A percentile compares a stretch with the other conserved stretches of the same genome.
Evolutionary conservation across 2,888 invertebrate species (phyloP).

Genomic region (Cephonodes hylas): DNA sequence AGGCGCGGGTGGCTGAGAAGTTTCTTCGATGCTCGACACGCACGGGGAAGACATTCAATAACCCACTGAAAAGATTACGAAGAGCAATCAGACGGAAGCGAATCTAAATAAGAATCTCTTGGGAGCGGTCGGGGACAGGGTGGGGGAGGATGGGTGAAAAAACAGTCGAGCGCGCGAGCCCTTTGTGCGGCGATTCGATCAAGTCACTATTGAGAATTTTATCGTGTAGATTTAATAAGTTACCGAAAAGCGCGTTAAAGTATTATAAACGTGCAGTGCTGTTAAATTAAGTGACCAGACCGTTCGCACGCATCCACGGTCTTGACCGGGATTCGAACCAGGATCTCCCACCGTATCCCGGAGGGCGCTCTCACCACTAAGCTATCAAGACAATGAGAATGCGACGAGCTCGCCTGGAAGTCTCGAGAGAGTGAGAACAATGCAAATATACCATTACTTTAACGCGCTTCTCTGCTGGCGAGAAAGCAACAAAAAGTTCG

Average conservation of each 20-base stretch:
- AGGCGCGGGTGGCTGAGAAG: constrained; percentile 27
- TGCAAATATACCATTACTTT: constrained; percentile 31
- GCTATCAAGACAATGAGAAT: constrained; percentile 79
- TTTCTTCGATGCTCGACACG: constrained; percentile 64
- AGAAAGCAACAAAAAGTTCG: background rate
- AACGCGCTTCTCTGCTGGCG: constrained; percentile 41
- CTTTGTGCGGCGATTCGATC: constrained; percentile 77
- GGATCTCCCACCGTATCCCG: constrained; percentile 63
- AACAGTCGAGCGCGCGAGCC: constrained; percentile 66
- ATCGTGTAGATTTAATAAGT: constrained; percentile 62
- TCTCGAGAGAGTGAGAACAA: constrained; percentile 19
- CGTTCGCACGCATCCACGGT: constrained; percentile 61
- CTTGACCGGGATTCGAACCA: constrained; percentile 81
- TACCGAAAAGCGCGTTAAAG: constrained; percentile 52
- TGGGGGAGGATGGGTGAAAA: constrained; percentile 60
- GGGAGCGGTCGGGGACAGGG: constrained; percentile 69
- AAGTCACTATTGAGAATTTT: constrained; percentile 69
- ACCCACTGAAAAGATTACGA: constrained; percentile 80
- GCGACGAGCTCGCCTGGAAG: constrained; percentile 48
- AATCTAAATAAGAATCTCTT: constrained; percentile 82
- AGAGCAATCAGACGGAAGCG: constrained; percentile 82
- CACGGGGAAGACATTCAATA: constrained; percentile 80
- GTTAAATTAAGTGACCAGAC: constrained; percentile 34
- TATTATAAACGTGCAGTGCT: constrained; percentile 31
- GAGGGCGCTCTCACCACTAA: constrained; percentile 78